Evolutionary conservation across 2,888 invertebrate species (phyloP).

Genomic region (Saturnia japonica): DNA sequence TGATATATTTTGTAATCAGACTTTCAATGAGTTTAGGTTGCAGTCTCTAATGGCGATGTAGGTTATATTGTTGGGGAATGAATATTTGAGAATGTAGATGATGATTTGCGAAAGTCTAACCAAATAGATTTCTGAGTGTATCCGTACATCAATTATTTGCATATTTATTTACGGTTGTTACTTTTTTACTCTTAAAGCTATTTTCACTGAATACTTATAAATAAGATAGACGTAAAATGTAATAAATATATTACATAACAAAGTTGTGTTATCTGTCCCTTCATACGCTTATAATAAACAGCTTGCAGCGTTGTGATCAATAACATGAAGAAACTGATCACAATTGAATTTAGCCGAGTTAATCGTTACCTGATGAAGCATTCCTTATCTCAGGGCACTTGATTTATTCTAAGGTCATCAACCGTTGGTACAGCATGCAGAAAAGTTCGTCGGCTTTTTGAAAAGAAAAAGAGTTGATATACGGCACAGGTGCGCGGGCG

Average conservation of each 20-base stretch:
- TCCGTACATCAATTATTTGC: too few species aligned
- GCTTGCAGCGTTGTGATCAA: background rate
- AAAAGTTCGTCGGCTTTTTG: conserved; percentile 65
- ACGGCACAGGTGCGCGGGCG: conserved; percentile 74
- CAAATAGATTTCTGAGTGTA: too few species aligned
- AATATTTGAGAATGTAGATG: too few species aligned
- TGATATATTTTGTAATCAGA: background rate
- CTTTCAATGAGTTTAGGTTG: background rate
- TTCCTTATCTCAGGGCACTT: conserved; percentile 28
- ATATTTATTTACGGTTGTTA: too few species aligned
- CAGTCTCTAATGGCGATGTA: background rate
- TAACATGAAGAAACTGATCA: background rate
- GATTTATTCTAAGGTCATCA: conserved; percentile 62
- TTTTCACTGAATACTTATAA: too few species aligned
- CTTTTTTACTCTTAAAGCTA: too few species aligned
- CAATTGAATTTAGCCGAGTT: background rate
- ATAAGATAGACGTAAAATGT: too few species aligned
- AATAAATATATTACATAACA: too few species aligned
- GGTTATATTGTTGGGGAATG: too few species aligned
- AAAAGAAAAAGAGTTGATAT: conserved; percentile 56
- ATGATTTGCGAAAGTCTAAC: too few species aligned
- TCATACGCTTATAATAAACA: too few species aligned
- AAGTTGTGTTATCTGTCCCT: too few species aligned
- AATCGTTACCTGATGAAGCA: background rate
- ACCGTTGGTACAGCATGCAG: conserved; percentile 58